Evolutionary conservation across 2,888 invertebrate genomes (phyloP), one percentile per base, ranked within the genome.

Genomic region (Helobdella robusta): DNA sequence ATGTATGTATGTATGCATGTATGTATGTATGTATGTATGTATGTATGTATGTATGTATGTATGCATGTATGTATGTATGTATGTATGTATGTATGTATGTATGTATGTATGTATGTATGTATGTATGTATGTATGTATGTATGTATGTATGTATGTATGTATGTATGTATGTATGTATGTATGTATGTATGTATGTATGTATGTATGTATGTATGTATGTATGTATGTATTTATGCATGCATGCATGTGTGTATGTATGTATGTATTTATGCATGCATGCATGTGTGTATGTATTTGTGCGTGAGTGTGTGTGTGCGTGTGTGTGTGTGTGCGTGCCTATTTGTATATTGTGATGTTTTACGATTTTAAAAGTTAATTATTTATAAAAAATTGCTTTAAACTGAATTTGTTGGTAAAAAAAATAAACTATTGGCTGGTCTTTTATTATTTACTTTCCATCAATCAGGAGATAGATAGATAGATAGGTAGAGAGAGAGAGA

Each of bases 261-360:
- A n/a, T n/a, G n/a, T n/a, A n/a, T n/a, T n/a, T n/a, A n/a, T n/a
- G n/a, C n/a, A n/a, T n/a, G n/a, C n/a, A n/a, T 40, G 44, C n/a
- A n/a, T 40, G 44, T 40, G 44, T 40, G 44, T 40, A n/a, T 40
- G 44, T 40, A n/a, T 40, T 15, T 40, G 44, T 40, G 44, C 44
- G 44, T 40, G 44, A n/a, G 11, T 40, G 44, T 40, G 44, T 40
- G n/a, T 40, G 44, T 40, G 44, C 44, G 44, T 40, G 44, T 40
- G n/a, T 40, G 44, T 40, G 44, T 40, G n/a, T 40, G 44, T 40
- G 44, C 44, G 44, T 40, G 44, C n/a, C n/a, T n/a, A n/a, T n/a
- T n/a, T n/a, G n/a, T n/a, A n/a, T n/a, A n/a, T n/a, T n/a, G n/a
- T n/a, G n/a, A n/a, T n/a, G n/a, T n/a, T n/a, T n/a, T n/a, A n/a